Base-by-base conservation (phyloP, 2,113 vertebrate genomes). In the Trichechus manatus region DNA sequence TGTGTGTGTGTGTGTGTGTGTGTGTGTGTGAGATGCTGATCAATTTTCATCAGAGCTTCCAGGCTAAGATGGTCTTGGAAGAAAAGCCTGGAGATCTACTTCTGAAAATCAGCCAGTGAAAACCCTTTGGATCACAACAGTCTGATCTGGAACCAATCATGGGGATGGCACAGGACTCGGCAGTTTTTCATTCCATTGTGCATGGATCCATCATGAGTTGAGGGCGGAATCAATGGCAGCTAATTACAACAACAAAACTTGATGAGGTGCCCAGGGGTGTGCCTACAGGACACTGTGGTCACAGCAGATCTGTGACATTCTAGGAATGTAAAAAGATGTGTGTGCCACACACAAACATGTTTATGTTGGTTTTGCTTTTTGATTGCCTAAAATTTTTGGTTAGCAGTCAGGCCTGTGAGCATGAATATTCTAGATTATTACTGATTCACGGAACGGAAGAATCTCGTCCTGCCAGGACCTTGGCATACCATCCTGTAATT, bases 401-500 rank as follows among this genome's bases (percentile, higher is more conserved):
- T 64, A 74, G 72, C 93, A n/a, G 1, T 3, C 22, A 89, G 42
- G 36, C 36, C 82, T 27, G 13, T 13, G 31, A 77, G 56, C 19
- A 63, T 91, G 70, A 81, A 53, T 63, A 95, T 89, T 81, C 66
- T 82, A 53, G 84, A 83, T 96, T 82, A 80, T 64, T 5, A 0
- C 84, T 83, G 93, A 80, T 66, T 91, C 50, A 9, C 6, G 42
- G 63, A 72, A 87, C 70, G 42, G 85, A 79, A 91, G 96, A 88
- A 39, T 63, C 84, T 93, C 77, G 72, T 78, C 3, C 77, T 80
- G 72, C 97, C 95, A 86, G 96, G 78, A 89, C 89, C 72, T 86
- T 64, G 95, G 82, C 86, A 53, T 31, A 27, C 63, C 31, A 2
- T 56, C 92, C 81, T 74, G 31, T 94, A 94, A 97, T 97, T 96